Evolutionary conservation across 2,113 vertebrate species (phyloP).

Genomic region (Asarcornis scutulata): DNA sequence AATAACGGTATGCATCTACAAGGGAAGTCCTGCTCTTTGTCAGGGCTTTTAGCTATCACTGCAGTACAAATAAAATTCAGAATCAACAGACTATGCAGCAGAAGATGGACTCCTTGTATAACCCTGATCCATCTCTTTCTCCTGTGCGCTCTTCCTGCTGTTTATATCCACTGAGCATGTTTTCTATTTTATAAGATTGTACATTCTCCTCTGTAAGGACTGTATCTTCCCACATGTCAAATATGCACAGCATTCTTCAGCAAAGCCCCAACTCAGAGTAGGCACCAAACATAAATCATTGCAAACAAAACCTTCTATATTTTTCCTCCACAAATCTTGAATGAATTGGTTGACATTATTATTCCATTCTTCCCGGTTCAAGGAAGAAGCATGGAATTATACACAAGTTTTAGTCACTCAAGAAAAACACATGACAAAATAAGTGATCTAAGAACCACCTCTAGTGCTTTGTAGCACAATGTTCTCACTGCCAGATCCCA

Average conservation of each 20-base stretch:
- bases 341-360: neutral
- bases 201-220: neutral
- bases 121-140: neutral
- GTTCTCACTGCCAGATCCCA: neutral
- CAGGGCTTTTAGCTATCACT: neutral
- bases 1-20: neutral
- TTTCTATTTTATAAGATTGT: neutral
- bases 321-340: neutral
- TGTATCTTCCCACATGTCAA: neutral
- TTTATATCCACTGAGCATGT: neutral
- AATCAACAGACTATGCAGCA: neutral
- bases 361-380: neutral
- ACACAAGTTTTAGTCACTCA: neutral
- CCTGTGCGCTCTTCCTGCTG: neutral
- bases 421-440: neutral
- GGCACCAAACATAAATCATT: neutral
- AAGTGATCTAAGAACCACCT: rapidly evolving
- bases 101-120: neutral
- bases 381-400: neutral
- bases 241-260: neutral
- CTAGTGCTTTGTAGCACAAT: neutral
- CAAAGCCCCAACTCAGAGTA: neutral
- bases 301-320: neutral
- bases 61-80: neutral
- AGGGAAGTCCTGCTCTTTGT: neutral